A percentile compares a stretch with the other conserved stretches of the same genome.
Evolutionary conservation across 2,888 invertebrate species (phyloP).

Genomic region (Folsomia candida): DNA sequence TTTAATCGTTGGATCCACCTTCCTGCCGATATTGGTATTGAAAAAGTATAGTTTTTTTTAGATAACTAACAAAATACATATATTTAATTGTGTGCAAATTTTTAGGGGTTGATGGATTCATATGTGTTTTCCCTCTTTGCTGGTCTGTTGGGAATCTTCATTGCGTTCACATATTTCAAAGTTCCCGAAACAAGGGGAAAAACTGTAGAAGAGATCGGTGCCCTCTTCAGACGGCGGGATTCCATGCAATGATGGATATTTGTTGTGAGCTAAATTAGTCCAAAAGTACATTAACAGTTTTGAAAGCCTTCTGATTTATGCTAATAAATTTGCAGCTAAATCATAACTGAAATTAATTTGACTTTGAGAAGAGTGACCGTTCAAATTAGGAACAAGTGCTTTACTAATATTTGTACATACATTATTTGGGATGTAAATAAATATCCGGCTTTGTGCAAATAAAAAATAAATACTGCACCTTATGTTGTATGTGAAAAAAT

Average conservation of each 20-base stretch:
- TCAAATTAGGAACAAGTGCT: too few relatives aligned
- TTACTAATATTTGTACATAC: too few relatives aligned
- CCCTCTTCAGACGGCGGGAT: conserved; percentile 71
- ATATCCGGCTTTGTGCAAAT: too few relatives aligned
- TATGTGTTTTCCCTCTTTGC: conserved; percentile 81
- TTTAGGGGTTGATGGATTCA: conserved; percentile 62
- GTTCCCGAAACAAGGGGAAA: conserved; percentile 89
- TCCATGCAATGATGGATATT: conserved; percentile 54
- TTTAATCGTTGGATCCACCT: conserved; percentile 75
- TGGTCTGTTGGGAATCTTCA: conserved; percentile 67
- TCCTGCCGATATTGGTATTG: conserved; percentile 68
- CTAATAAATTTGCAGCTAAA: too few relatives aligned
- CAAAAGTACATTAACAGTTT: too few relatives aligned
- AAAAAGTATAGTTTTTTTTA: not conserved
- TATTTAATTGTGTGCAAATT: conserved; percentile 48
- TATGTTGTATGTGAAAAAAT: too few relatives aligned
- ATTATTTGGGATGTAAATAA: too few relatives aligned
- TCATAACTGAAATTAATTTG: too few relatives aligned
- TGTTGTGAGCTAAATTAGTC: too few relatives aligned
- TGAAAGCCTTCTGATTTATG: too few relatives aligned
- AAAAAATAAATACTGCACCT: too few relatives aligned
- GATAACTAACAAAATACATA: not conserved
- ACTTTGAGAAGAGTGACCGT: too few relatives aligned
- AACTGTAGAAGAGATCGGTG: conserved; percentile 78
- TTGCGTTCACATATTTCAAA: conserved; percentile 75